Evolutionary conservation across 2,888 invertebrate species (phyloP), one percentile per base, ranked within the genome.

Genomic region (Diaphora mendica): DNA sequence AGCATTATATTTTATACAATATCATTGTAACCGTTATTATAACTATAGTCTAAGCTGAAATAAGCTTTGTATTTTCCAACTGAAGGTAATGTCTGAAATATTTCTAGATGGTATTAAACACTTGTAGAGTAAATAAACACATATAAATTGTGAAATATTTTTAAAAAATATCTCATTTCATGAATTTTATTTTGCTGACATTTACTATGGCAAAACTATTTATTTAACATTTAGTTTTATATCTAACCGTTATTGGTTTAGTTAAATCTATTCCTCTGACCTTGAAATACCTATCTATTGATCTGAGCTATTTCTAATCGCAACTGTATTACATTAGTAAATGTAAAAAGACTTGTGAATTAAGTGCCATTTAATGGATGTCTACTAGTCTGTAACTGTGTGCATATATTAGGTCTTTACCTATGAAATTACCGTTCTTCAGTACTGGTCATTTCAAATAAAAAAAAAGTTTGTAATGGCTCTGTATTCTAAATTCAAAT

Each of bases 311-410:
- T 78, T 65, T 75, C 72, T 70, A 70, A 39, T 66, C 70, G 48
- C 72, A 59, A 59, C n/a, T 15, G 15, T 26, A 26, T 59, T 62
- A 51, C 71, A 77, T 35, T 51, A 65, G 35, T 11, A n/a, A 9
- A 35, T 72, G 70, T 80, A 77, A 81, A 78, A 82, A 84, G 80
- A 82, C 80, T 85, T 81, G 85, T 86, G 83, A 85, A 85, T 87
- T 76, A 85, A 86, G 89, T 90, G 90, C 90, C 90, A 90, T 89
- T 85, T 77, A 80, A 82, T 77, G 74, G 85, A 85, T 87, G 83
- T 85, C 75, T 80, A 79, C 88, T 90, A 89, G 89, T 89, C 87
- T 79, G 35, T 86, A 85, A 82, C n/a, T 85, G 85, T 82, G 79
- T 42, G 82, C 78, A 81, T 51, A 26, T 67, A 55, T 48, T 26